These are phyloP conservation scores for Drosophila murphyi DNA, from an alignment of 1,140 invertebrate species.

Conservation along the genomic window DNA sequence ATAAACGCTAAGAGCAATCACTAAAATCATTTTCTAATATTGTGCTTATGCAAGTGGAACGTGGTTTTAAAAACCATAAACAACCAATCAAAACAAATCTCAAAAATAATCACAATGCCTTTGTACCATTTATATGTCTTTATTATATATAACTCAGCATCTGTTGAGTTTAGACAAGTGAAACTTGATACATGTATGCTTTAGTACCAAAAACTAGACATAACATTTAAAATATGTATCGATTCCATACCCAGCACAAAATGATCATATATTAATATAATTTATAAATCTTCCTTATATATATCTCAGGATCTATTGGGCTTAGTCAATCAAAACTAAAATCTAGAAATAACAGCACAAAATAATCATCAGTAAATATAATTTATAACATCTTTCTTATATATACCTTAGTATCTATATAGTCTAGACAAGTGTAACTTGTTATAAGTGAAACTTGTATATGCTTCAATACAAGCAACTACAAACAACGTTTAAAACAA, in stretches of 20 bases:
- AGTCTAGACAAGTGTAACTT: not conserved
- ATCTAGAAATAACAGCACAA: no score
- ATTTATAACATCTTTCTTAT: no score
- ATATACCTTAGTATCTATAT: not conserved
- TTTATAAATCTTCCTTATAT: no score
- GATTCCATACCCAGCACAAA: not conserved
- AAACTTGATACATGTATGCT: not conserved
- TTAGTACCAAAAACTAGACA: not conserved
- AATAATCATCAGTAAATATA: no score
- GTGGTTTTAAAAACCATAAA: no score
- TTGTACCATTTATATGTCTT: not conserved
- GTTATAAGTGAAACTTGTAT: no score
- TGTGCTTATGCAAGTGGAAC: no score
- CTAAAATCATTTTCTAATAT: not conserved
- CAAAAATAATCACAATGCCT: no score
- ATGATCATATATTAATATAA: no score
- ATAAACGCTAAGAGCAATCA: not conserved
- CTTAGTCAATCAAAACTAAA: no score
- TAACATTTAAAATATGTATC: not conserved
- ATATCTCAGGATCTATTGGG: no score
- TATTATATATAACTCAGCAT: constrained; percentile 4
- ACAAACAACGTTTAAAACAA: not conserved
- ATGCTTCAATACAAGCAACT: not conserved
- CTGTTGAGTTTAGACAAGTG: not conserved
- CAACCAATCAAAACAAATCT: no score